A percentile compares a stretch with the other conserved stretches of the same genome.
These are phyloP conservation scores for Armadillidium nasatum DNA, from an alignment of 1,140 invertebrate genomes.

Conservation along the genomic window DNA sequence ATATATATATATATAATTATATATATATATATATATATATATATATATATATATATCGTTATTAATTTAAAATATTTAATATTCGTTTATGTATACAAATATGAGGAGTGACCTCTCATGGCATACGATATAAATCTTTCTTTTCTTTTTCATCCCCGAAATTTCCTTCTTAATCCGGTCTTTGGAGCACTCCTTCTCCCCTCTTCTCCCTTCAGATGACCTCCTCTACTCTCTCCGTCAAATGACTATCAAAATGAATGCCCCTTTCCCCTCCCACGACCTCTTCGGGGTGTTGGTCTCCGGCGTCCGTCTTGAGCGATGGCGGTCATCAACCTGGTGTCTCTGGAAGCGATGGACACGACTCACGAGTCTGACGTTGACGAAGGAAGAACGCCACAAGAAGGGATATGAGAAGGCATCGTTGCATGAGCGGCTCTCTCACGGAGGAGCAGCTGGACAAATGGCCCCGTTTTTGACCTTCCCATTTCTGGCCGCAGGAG, in stretches of 20 bases:
- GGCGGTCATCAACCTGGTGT: slow-evolving; percentile 41
- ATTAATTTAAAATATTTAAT: neutral
- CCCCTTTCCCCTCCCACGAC: slow-evolving; percentile 4
- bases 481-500: neutral
- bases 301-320: slow-evolving; percentile 37
- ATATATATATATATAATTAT: slow-evolving; percentile 23
- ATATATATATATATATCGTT: slow-evolving; percentile 21
- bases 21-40: slow-evolving; percentile 22
- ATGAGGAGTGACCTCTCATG: neutral
- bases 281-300: slow-evolving; percentile 4
- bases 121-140: neutral
- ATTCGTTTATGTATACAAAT: neutral
- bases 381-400: slow-evolving; percentile 39
- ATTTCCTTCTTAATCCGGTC: slow-evolving; percentile 8
- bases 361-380: slow-evolving; percentile 40
- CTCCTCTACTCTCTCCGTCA: neutral
- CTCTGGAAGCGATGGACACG: slow-evolving; percentile 42
- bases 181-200: neutral
- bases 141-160: slow-evolving; percentile 2
- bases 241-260: neutral
- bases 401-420: slow-evolving; percentile 33
- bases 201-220: neutral
- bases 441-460: no score
- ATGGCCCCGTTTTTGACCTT: no score
- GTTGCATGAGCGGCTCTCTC: neutral